Evolutionary conservation across 2,797 vertebrate species (phyloP).

Genomic region (Coranthus polyacanthus): DNA sequence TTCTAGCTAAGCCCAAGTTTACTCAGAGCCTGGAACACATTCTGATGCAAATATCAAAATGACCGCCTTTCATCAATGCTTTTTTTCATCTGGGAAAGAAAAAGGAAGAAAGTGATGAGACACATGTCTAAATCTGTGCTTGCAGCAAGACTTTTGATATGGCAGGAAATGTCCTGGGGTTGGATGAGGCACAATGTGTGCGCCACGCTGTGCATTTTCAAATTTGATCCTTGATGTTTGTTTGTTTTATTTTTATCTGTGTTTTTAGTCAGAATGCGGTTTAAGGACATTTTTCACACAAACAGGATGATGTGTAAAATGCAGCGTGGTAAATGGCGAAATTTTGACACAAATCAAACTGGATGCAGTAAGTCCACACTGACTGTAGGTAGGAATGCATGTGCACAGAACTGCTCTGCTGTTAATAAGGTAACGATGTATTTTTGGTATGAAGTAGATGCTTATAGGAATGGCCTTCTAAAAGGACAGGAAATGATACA

Average conservation of each 20-base stretch:
- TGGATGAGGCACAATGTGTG: slow-evolving; percentile 49
- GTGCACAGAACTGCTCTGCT: too few species aligned
- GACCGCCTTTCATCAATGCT: slow-evolving; percentile 66
- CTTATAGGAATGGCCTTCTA: too few species aligned
- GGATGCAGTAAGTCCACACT: slow-evolving; percentile 4
- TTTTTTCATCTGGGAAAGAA: slow-evolving; percentile 56
- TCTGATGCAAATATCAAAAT: slow-evolving; percentile 65
- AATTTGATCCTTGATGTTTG: slow-evolving; percentile 33
- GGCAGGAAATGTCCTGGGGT: slow-evolving; percentile 54
- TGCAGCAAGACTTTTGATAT: slow-evolving; percentile 65
- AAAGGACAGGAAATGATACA: too few species aligned
- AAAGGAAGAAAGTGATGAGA: slow-evolving; percentile 62
- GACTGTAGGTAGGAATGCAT: not conserved
- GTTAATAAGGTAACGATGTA: too few species aligned
- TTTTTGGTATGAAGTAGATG: too few species aligned
- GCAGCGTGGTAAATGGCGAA: slow-evolving; percentile 24
- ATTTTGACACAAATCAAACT: slow-evolving; percentile 35
- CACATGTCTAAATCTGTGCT: slow-evolving; percentile 63
- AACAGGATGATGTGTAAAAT: slow-evolving; percentile 52
- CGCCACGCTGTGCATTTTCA: slow-evolving; percentile 19
- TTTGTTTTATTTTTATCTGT: slow-evolving; percentile 57
- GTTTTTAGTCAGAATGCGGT: slow-evolving; percentile 38
- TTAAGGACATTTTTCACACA: slow-evolving; percentile 48
- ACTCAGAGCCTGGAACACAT: slow-evolving; percentile 32
- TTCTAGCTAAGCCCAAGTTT: slow-evolving; percentile 46